These are phyloP conservation scores for Rhinichthys klamathensis DNA, from an alignment of 2,113 vertebrate genomes.

Conservation along the genomic window DNA sequence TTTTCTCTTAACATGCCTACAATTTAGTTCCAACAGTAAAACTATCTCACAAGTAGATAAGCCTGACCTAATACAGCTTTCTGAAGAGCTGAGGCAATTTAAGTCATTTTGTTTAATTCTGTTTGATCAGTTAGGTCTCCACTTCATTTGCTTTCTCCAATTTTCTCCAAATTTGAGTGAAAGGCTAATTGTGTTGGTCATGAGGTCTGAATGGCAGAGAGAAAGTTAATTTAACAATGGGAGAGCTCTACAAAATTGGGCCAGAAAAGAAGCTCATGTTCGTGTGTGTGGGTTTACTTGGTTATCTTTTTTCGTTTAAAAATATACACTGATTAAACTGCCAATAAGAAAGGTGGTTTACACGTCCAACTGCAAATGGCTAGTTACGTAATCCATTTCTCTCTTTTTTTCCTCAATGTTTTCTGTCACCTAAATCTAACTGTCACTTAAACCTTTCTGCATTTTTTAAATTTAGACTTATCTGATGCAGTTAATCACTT, in stretches of 20 bases:
- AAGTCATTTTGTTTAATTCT: constrained; percentile 17
- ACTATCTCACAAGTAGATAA: constrained; percentile 28
- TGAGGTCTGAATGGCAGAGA: constrained; percentile 11
- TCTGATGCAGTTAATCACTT: background rate
- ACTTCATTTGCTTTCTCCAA: background rate
- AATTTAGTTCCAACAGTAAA: constrained; percentile 1
- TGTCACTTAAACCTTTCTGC: background rate
- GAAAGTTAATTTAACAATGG: constrained; percentile 11
- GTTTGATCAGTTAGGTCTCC: background rate
- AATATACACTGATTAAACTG: background rate
- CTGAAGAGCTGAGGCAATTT: constrained; percentile 36
- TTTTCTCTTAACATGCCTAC: constrained; percentile 35
- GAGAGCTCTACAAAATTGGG: background rate
- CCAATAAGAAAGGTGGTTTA: background rate
- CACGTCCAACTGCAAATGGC: background rate
- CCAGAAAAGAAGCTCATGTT: background rate
- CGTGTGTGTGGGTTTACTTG: background rate
- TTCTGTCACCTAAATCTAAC: constrained; percentile 2
- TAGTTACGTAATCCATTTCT: background rate
- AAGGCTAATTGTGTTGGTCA: constrained; percentile 26
- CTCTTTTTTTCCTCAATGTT: background rate
- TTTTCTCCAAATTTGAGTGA: constrained; percentile 3
- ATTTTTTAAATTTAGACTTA: background rate
- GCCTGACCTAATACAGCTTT: constrained; percentile 29
- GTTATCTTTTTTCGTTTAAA: background rate